Conservation (phyloP, 2,113 vertebrate species). For the Dascyllus trimaculatus region DNA sequence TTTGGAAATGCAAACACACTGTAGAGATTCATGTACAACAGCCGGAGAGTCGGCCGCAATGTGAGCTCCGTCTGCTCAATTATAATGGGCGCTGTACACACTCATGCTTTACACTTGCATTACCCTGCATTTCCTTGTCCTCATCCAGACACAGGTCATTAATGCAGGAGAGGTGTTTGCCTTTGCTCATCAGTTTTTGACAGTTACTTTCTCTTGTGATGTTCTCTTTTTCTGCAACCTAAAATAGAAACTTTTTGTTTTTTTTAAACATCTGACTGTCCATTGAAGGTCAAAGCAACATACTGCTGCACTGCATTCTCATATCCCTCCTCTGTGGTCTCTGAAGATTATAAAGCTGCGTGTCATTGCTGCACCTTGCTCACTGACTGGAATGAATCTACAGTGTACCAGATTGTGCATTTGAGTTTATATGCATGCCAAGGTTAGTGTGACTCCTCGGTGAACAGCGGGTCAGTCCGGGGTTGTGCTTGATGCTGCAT, state of each 20-base stretch:
- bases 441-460: constrained; percentile 35
- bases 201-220: constrained; percentile 9
- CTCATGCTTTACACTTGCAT: background rate
- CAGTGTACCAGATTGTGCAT: background rate
- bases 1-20: constrained; percentile 4
- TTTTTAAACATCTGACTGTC: background rate
- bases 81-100: background rate
- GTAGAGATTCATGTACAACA: constrained; percentile 3
- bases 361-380: constrained; percentile 33
- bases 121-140: constrained; percentile 3
- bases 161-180: background rate
- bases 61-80: constrained; percentile 12
- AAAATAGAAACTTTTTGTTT: constrained; percentile 5
- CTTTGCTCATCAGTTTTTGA: constrained; percentile 9
- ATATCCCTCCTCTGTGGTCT: background rate
- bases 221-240: background rate
- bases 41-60: background rate
- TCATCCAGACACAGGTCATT: background rate
- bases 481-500: constrained; percentile 12
- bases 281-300: constrained; percentile 41
- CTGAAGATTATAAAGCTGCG: constrained; percentile 12
- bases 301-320: constrained; percentile 15
- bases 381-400: constrained; percentile 38
- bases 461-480: constrained; percentile 5
- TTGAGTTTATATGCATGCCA: constrained; percentile 25